A percentile compares a stretch with the other conserved stretches of the same genome.
Conservation (phyloP, 2,113 vertebrate species). For the Tenrec ecaudatus region DNA sequence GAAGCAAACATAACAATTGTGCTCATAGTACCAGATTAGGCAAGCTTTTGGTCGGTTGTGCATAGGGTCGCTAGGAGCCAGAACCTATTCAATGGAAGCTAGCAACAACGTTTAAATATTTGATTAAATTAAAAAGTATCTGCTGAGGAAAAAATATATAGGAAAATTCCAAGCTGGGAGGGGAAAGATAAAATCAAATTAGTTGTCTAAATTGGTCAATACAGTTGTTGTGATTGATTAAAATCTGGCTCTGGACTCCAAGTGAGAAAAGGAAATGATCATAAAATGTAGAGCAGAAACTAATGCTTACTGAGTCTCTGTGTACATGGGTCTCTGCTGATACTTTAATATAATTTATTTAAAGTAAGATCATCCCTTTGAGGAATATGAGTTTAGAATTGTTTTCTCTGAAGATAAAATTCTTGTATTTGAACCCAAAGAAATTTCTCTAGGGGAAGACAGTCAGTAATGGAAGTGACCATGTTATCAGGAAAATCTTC, state of each 20-base stretch:
- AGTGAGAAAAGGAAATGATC: not conserved
- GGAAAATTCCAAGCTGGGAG: not conserved
- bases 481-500: not conserved
- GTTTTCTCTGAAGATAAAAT: constrained; percentile 18
- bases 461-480: not conserved
- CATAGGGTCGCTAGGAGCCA: too few relatives aligned
- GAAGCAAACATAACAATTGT: too few relatives aligned
- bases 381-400: not conserved
- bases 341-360: not conserved
- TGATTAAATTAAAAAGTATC: too few relatives aligned
- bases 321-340: not conserved
- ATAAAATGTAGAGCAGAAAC: not conserved
- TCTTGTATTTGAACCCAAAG: not conserved
- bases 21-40: too few relatives aligned
- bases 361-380: constrained; percentile 9
- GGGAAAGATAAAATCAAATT: not conserved
- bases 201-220: not conserved
- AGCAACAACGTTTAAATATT: too few relatives aligned
- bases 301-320: not conserved
- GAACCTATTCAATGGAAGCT: too few relatives aligned
- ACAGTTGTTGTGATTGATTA: not conserved
- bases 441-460: not conserved
- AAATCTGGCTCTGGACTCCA: not conserved
- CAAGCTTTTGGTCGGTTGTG: too few relatives aligned
- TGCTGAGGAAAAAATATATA: not conserved